These are phyloP conservation scores for Leptopilina myrica DNA, from an alignment of 2,888 invertebrate species.

Conservation along the genomic window DNA sequence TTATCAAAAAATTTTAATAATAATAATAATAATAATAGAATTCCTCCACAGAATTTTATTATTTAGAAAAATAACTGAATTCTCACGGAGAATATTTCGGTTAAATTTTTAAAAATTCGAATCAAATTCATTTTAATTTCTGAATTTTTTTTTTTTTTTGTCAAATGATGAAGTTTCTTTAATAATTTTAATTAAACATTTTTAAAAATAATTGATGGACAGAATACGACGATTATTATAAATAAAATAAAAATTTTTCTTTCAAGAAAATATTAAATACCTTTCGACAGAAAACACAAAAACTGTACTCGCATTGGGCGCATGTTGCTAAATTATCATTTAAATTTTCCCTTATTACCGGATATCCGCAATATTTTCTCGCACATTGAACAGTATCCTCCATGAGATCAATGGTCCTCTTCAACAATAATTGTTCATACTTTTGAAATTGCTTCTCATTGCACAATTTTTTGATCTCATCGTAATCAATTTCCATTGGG, in stretches of 20 bases:
- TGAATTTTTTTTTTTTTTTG: no score
- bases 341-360: slow-evolving; percentile 54
- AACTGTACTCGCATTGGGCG: slow-evolving; percentile 60
- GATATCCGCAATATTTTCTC: slow-evolving; percentile 59
- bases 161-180: no score
- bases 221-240: no score
- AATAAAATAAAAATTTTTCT: not conserved
- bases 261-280: slow-evolving; percentile 28
- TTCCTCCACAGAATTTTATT: no score
- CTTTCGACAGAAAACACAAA: slow-evolving; percentile 66
- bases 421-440: slow-evolving; percentile 60
- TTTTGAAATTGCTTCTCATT: slow-evolving; percentile 55
- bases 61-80: no score
- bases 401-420: slow-evolving; percentile 56
- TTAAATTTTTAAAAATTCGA: no score
- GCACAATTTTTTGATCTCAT: slow-evolving; percentile 47
- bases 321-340: slow-evolving; percentile 61
- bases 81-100: no score
- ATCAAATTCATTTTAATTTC: no score
- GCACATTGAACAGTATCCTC: slow-evolving; percentile 64
- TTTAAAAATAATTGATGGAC: no score
- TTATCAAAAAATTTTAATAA: no score
- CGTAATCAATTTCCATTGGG: slow-evolving; percentile 41
- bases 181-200: no score
- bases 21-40: no score